Evolutionary conservation across 2,113 vertebrate species (phyloP).

Genomic region (Murina feae): DNA sequence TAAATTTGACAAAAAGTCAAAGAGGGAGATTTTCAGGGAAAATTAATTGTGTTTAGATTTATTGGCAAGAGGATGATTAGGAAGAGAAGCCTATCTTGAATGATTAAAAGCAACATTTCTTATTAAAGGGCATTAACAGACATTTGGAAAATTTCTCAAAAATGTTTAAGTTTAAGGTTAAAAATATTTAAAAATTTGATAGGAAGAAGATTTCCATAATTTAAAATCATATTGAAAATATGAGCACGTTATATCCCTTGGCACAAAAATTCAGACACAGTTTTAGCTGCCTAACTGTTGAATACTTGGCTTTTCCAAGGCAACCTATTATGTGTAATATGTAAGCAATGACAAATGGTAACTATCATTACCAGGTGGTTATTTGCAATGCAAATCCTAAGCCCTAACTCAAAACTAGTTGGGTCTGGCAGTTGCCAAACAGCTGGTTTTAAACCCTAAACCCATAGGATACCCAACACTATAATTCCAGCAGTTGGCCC

Average conservation of each 20-base stretch:
- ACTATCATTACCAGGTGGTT: slow-evolving; percentile 56
- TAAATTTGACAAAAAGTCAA: slow-evolving; percentile 45
- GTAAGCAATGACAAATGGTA: slow-evolving; percentile 50
- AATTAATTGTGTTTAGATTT: slow-evolving; percentile 55
- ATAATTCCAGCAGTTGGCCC: neutral
- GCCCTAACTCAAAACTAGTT: slow-evolving; percentile 20
- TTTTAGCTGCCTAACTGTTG: slow-evolving; percentile 39
- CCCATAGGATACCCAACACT: neutral
- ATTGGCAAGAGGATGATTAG: slow-evolving; percentile 26
- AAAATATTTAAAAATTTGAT: neutral
- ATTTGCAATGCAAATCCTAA: slow-evolving; percentile 69
- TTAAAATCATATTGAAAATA: slow-evolving; percentile 55
- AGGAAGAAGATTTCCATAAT: slow-evolving; percentile 17
- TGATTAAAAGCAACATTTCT: slow-evolving; percentile 26
- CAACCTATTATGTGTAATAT: slow-evolving; percentile 36
- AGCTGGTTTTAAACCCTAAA: slow-evolving; percentile 53
- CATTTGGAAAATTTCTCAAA: neutral
- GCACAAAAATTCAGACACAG: slow-evolving; percentile 21
- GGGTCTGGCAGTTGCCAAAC: slow-evolving; percentile 27
- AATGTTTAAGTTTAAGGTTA: neutral
- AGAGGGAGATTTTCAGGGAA: slow-evolving; percentile 38
- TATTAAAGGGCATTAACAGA: neutral
- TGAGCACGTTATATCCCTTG: slow-evolving; percentile 29
- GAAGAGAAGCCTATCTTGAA: slow-evolving; percentile 6
- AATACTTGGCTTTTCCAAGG: slow-evolving; percentile 33